A percentile compares a stretch with the other conserved stretches of the same genome.
These are phyloP conservation scores for Heterotis niloticus DNA, from an alignment of 2,113 vertebrate species.

Conservation along the genomic window DNA sequence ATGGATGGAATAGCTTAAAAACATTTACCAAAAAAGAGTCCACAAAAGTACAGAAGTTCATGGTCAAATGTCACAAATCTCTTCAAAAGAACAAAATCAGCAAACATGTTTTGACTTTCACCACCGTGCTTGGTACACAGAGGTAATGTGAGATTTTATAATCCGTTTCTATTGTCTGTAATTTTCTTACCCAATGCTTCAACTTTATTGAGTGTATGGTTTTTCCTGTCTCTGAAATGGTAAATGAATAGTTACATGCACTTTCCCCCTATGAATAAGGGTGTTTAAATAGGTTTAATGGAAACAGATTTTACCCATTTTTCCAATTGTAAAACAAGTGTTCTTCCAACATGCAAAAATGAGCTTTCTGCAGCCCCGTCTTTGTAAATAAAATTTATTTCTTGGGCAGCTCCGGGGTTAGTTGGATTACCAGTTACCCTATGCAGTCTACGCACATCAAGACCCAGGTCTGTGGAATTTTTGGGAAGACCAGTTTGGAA, in stretches of 20 bases:
- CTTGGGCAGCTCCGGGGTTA: not conserved
- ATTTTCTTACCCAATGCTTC: not conserved
- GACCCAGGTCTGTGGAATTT: too few relatives aligned
- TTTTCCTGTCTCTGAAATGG: constrained; percentile 4
- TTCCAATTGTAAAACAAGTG: not conserved
- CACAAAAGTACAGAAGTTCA: not conserved
- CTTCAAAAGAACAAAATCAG: not conserved
- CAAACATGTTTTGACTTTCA: not conserved
- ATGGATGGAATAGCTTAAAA: not conserved
- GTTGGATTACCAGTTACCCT: not conserved
- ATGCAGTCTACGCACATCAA: not conserved
- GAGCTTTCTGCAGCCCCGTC: not conserved
- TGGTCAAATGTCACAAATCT: constrained; percentile 11
- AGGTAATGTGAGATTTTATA: not conserved
- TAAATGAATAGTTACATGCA: not conserved
- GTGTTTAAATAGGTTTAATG: not conserved
- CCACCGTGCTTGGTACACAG: not conserved
- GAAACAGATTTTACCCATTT: not conserved
- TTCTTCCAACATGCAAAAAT: not conserved
- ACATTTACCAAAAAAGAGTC: not conserved
- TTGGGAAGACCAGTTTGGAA: too few relatives aligned
- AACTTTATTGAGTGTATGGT: not conserved
- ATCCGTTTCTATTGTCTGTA: not conserved
- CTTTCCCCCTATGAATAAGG: not conserved
- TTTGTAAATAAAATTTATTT: not conserved